Base-by-base conservation (phyloP, 2,113 vertebrate species). In the Carlito syrichta region DNA sequence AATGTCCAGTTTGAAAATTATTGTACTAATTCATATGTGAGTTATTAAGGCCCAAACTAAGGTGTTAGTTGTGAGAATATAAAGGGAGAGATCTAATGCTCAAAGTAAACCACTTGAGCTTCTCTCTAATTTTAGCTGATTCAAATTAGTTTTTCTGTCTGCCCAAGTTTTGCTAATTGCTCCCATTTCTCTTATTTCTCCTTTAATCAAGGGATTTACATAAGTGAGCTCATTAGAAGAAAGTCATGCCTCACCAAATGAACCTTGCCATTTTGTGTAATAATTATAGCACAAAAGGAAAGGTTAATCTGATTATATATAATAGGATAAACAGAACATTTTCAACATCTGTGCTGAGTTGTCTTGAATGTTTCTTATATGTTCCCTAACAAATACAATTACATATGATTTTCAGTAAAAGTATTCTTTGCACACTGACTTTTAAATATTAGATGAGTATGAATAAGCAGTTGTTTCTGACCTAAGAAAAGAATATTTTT, bases 131-230 rank as follows among this genome's bases (percentile, higher is more conserved):
- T 30, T 97, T n/a, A 25, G 5, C 32, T 82, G 63, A 94, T 77
- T 96, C 45, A 91, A 78, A 77, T 54, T 94, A 91, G 56, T 12
- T 17, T 52, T 84, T 73, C n/a, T 27, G 2, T 84, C 82, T 96
- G 9, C 27, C 95, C 52, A 81, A 82, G 71, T 95, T 97, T 40
- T 60, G 69, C 38, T 85, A 96, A 78, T 97, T 88, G 60, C 71
- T 97, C 62, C 82, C 48, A 91, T 79, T 97, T 96, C 54, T 89
- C 79, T 96, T 83, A 71, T 86, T 98, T 98, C 60, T 97, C 73
- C 74, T 89, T 89, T 98, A 97, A 98, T 91, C 86, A 96, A 82
- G 95, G 91, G 89, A 98, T 97, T 98, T 97, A 88, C 92, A 95
- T 56, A n/a, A 63, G 45, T 92, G 85, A 96, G 74, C 76, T 98